phyloP scores from a whole-genome alignment of 2,113 vertebrate genomes.

The Vidua macroura region DNA sequence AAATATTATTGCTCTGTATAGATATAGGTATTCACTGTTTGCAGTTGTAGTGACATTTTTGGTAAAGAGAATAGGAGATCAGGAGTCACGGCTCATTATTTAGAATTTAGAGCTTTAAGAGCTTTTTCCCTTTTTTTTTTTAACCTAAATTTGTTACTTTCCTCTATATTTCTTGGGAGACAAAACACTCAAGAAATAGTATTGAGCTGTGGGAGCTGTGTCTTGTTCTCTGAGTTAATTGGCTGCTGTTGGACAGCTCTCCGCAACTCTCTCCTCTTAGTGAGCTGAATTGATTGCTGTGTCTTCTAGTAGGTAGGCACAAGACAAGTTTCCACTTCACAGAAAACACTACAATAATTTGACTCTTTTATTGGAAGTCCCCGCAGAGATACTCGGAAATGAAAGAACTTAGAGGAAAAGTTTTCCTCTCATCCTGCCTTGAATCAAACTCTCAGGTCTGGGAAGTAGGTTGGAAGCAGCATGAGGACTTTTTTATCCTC shows the following conservation, averaged over 20 bases:
- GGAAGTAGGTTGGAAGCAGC: neutral
- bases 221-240: neutral
- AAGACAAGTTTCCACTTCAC: slow-evolving; percentile 13
- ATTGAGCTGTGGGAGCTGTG: neutral
- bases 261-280: neutral
- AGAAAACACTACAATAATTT: slow-evolving; percentile 8
- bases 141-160: neutral
- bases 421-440: neutral
- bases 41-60: neutral
- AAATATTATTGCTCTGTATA: neutral
- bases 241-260: neutral
- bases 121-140: neutral
- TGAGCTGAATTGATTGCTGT: neutral
- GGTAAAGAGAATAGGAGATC: neutral
- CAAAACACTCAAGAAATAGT: neutral
- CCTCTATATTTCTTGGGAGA: neutral
- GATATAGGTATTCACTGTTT: neutral
- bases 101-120: neutral
- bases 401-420: neutral
- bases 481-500: neutral
- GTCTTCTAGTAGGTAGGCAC: neutral
- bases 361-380: slow-evolving; percentile 11
- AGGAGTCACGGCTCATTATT: neutral
- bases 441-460: neutral
- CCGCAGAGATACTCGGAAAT: neutral